Percentiles rank a stretch among this genome's conserved stretches.
phyloP scores from a whole-genome alignment of 2,113 vertebrate genomes.

The Cinclus cinclus region DNA sequence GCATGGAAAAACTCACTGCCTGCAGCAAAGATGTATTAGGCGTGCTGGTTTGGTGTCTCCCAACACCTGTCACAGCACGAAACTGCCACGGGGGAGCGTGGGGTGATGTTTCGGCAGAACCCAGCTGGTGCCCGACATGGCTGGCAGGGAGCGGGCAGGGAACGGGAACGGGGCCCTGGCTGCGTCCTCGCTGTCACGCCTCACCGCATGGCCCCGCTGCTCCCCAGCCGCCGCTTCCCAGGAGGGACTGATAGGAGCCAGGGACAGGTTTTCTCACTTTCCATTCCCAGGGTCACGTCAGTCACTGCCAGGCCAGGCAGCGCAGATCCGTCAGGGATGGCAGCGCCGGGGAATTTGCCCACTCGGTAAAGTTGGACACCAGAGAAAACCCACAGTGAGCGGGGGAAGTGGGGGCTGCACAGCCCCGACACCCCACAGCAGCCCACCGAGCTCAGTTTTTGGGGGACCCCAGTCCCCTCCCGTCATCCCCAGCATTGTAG shows the following conservation, averaged over 20 bases:
- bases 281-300: constrained; percentile 24
- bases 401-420: fast-evolving
- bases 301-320: constrained; percentile 4
- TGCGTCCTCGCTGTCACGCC: not conserved
- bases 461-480: not conserved
- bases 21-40: not conserved
- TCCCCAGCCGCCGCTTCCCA: constrained; percentile 14
- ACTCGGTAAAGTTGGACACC: not conserved
- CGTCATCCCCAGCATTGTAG: fast-evolving
- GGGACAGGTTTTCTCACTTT: constrained; percentile 50
- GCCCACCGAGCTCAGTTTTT: not conserved
- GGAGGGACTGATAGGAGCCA: constrained; percentile 1
- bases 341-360: not conserved
- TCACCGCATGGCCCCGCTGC: not conserved
- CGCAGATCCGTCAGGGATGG: not conserved
- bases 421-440: not conserved
- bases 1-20: not conserved
- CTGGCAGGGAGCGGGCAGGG: not conserved
- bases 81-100: not conserved
- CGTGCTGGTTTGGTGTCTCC: not conserved
- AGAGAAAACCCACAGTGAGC: not conserved
- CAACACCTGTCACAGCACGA: not conserved
- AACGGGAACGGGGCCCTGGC: not conserved
- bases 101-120: not conserved
- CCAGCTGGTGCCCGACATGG: not conserved